Percentiles rank a stretch among this genome's conserved stretches.
These are phyloP conservation scores for Sceliomorpha sp. DNA, from an alignment of 2,888 invertebrate species.

Conservation along the genomic window DNA sequence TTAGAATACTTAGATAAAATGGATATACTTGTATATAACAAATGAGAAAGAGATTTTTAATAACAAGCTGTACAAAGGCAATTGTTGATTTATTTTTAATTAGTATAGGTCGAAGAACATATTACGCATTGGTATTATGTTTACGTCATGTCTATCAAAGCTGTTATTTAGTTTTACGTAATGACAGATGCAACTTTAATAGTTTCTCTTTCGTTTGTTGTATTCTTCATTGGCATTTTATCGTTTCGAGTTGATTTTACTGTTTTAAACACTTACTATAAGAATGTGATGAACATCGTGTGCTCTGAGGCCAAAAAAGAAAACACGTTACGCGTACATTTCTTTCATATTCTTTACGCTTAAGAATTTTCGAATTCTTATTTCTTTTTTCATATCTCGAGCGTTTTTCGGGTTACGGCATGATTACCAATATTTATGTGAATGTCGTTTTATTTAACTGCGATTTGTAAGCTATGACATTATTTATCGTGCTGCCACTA, in stretches of 20 bases:
- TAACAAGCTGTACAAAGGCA: conserved; percentile 4
- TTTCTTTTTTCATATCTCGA: too few relatives aligned
- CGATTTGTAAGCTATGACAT: too few relatives aligned
- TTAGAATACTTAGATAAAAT: too few relatives aligned
- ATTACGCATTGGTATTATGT: conserved; percentile 18
- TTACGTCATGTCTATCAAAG: conserved; percentile 14
- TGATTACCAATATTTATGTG: too few relatives aligned
- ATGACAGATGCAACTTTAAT: conserved; percentile 6
- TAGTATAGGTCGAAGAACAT: conserved; percentile 7
- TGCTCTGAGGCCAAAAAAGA: conserved; percentile 20
- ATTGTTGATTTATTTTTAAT: conserved; percentile 18
- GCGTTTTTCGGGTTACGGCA: too few relatives aligned
- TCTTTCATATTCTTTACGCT: not conserved
- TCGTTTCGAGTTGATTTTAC: conserved; percentile 5
- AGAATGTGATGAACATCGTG: conserved; percentile 14
- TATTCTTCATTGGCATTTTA: conserved; percentile 11
- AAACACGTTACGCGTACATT: conserved; percentile 4
- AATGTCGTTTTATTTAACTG: too few relatives aligned
- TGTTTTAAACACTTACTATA: conserved; percentile 5
- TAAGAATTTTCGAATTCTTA: too few relatives aligned
- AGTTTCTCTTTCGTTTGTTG: conserved; percentile 6
- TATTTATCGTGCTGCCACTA: conserved; percentile 31
- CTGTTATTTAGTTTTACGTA: conserved; percentile 16
- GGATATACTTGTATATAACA: conserved; percentile 15
- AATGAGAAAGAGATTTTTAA: conserved; percentile 5